phyloP scores from a whole-genome alignment of 2,113 vertebrate genomes.

The Poicephalus gulielmi region DNA sequence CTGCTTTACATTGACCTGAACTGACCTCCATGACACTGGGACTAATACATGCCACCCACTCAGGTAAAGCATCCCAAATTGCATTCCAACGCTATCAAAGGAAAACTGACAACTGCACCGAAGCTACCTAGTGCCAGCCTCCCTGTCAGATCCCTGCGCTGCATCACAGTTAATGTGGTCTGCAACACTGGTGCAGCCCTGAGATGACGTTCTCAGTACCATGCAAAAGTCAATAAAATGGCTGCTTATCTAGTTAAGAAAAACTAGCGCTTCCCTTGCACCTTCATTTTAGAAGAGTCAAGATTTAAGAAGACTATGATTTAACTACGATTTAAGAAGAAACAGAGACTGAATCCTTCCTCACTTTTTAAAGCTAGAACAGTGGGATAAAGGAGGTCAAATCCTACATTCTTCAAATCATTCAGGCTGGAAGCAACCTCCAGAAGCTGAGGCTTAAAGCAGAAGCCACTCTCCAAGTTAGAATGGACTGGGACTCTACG shows the following conservation, averaged over 20 bases:
- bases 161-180: not conserved
- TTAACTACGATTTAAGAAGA: too few species aligned
- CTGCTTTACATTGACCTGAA: not conserved
- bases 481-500: not conserved
- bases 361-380: not conserved
- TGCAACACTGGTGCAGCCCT: not conserved
- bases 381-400: fast-evolving
- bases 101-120: not conserved
- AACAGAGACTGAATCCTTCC: not conserved
- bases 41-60: not conserved
- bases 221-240: fast-evolving
- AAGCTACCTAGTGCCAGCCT: not conserved
- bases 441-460: not conserved
- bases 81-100: not conserved
- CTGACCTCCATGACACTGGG: not conserved
- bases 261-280: not conserved
- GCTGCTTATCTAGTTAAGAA: not conserved
- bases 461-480: not conserved
- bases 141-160: not conserved
- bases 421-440: not conserved
- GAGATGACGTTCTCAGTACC: fast-evolving
- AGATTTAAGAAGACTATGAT: too few species aligned
- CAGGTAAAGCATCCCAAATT: not conserved
- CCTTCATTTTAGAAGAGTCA: not conserved
- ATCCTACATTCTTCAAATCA: not conserved